Evolutionary conservation across 2,113 vertebrate species (phyloP).

Genomic region (Urocolius indicus): DNA sequence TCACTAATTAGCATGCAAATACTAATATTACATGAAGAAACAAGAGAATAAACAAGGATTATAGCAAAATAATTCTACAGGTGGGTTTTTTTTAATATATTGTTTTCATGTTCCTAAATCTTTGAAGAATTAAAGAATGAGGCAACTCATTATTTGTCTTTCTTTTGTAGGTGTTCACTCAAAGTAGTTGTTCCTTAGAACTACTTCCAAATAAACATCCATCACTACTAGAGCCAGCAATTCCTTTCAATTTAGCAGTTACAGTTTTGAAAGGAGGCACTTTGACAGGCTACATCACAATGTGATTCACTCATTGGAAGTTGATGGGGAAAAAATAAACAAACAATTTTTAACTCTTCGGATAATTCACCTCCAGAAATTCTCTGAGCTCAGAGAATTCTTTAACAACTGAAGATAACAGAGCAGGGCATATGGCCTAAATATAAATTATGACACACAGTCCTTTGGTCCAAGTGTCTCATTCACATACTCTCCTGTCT

Average conservation of each 20-base stretch:
- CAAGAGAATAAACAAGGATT: constrained; percentile 20
- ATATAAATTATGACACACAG: fast-evolving
- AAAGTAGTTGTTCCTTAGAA: background rate
- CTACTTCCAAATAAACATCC: background rate
- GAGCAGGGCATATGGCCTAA: background rate
- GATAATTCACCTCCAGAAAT: background rate
- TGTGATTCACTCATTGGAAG: background rate
- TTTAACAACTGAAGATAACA: background rate
- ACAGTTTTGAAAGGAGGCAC: background rate
- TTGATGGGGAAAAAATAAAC: background rate
- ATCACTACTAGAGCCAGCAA: background rate
- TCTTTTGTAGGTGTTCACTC: background rate
- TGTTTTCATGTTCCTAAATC: background rate
- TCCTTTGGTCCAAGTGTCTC: too few species aligned
- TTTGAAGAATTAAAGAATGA: background rate
- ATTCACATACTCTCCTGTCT: background rate
- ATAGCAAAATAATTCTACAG: constrained; percentile 4
- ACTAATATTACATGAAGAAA: background rate
- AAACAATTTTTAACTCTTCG: background rate
- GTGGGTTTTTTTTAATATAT: background rate
- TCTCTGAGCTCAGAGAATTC: too few species aligned
- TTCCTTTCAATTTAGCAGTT: background rate
- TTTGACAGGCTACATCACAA: background rate
- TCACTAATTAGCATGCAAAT: constrained; percentile 38
- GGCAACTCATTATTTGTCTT: background rate